These are phyloP conservation scores for Aphelocoma coerulescens DNA, from an alignment of 2,113 vertebrate species.

Conservation along the genomic window DNA sequence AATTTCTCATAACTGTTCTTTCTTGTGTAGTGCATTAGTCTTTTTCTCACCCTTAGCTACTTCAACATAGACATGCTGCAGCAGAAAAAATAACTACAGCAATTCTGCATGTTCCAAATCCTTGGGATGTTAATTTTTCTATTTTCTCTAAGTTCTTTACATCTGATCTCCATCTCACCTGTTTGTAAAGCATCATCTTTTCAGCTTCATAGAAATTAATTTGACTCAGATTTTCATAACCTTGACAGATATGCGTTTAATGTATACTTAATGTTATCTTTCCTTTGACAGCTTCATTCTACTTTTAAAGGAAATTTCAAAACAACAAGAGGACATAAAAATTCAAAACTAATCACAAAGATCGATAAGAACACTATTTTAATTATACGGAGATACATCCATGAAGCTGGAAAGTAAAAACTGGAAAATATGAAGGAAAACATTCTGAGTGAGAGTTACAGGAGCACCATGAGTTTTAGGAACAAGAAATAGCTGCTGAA, in stretches of 20 bases:
- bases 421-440: not conserved
- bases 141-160: not conserved
- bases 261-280: not conserved
- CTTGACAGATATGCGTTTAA: not conserved
- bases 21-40: not conserved
- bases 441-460: slow-evolving; percentile 36
- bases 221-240: slow-evolving; percentile 32
- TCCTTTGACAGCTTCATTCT: slow-evolving; percentile 21
- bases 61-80: not conserved
- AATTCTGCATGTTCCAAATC: not conserved
- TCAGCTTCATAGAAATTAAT: slow-evolving; percentile 6
- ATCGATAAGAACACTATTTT: not conserved
- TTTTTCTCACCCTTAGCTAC: not conserved
- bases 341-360: slow-evolving; percentile 36
- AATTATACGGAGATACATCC: not conserved
- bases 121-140: not conserved
- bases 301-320: slow-evolving; percentile 20
- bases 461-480: not conserved
- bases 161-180: not conserved
- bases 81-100: not conserved
- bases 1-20: slow-evolving; percentile 1
- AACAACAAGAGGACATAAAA: not conserved
- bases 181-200: slow-evolving; percentile 6
- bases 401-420: slow-evolving; percentile 17
- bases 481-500: not conserved